Evolutionary conservation across 2,888 invertebrate genomes (phyloP).

Genomic region (Helicoverpa assulta): DNA sequence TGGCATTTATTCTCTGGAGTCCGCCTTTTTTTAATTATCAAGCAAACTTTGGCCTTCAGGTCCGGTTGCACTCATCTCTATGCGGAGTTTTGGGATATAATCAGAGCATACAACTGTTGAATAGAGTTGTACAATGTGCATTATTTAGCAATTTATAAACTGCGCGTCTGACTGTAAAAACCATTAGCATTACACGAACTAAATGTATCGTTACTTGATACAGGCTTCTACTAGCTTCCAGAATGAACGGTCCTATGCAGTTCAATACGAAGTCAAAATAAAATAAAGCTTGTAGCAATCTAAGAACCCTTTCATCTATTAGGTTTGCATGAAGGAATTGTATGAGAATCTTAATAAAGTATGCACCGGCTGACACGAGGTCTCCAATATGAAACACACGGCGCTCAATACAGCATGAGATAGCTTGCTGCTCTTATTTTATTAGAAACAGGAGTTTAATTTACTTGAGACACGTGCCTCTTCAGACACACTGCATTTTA

Average conservation of each 20-base stretch:
- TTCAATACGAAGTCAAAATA: neutral
- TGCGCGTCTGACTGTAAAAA: too few relatives aligned
- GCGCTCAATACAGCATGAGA: constrained; percentile 16
- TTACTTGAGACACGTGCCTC: constrained; percentile 33
- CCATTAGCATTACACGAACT: too few relatives aligned
- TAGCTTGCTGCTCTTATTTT: constrained; percentile 29
- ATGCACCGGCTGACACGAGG: constrained; percentile 43
- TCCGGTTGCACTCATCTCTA: neutral
- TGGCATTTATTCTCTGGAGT: neutral
- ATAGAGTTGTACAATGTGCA: too few relatives aligned
- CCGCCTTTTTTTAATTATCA: neutral
- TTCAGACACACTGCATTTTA: constrained; percentile 25
- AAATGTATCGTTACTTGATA: neutral
- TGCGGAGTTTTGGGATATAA: too few relatives aligned
- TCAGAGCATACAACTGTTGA: too few relatives aligned
- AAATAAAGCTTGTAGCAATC: neutral
- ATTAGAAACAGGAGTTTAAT: constrained; percentile 37
- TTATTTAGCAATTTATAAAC: too few relatives aligned
- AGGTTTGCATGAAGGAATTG: constrained; percentile 25
- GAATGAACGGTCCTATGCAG: neutral
- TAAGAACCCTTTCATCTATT: constrained; percentile 2
- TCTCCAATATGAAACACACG: constrained; percentile 37
- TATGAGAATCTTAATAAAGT: constrained; percentile 51
- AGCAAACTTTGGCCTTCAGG: neutral
- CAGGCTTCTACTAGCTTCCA: neutral